Evolutionary conservation across 2,113 vertebrate species (phyloP).

Genomic region (Pteronura brasiliensis): DNA sequence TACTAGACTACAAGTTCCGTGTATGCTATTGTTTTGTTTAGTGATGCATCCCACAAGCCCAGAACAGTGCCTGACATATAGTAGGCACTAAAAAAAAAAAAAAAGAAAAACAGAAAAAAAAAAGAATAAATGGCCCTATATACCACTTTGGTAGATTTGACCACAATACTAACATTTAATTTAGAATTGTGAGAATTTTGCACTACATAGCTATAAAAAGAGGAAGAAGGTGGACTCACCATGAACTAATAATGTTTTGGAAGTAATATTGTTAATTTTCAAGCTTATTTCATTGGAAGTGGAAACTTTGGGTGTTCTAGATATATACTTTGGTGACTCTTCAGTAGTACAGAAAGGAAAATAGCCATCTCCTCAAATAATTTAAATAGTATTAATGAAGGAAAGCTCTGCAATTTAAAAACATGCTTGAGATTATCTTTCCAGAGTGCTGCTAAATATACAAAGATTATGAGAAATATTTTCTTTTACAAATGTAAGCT

Average conservation of each 20-base stretch:
- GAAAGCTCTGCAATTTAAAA: background rate
- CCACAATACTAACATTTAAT: background rate
- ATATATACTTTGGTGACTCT: background rate
- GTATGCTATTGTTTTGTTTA: background rate
- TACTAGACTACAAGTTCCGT: background rate
- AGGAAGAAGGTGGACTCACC: background rate
- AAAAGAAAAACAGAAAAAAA: background rate
- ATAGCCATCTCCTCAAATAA: background rate
- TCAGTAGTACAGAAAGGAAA: background rate
- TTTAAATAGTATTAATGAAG: background rate
- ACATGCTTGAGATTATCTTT: rapidly evolving
- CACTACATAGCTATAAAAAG: background rate
- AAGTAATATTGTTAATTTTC: background rate
- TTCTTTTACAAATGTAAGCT: background rate
- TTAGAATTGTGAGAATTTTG: background rate
- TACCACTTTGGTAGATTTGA: background rate
- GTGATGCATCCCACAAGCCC: background rate
- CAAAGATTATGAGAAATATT: background rate
- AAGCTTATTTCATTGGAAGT: background rate
- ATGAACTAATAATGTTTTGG: background rate
- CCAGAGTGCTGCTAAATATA: background rate
- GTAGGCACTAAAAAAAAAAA: background rate
- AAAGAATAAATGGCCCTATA: background rate
- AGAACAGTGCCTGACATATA: background rate
- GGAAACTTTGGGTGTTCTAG: background rate